A percentile compares a stretch with the other conserved stretches of the same genome.
Evolutionary conservation across 2,797 vertebrate species (phyloP).

Genomic region (Peromyscus eremicus): DNA sequence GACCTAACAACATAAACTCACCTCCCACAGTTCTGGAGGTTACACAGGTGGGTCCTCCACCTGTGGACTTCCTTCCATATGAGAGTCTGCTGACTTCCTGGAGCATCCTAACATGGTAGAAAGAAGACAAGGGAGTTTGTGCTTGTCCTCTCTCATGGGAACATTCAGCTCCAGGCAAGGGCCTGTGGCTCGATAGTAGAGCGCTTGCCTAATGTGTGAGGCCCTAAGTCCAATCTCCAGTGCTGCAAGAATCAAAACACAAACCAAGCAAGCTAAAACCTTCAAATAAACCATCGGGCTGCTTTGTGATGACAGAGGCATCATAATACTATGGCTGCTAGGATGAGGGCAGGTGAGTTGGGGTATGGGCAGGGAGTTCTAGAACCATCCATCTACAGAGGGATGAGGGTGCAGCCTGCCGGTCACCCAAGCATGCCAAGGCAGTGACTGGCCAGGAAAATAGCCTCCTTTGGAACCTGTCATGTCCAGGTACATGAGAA

Average conservation of each 20-base stretch:
- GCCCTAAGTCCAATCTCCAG: background rate
- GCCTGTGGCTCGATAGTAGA: background rate
- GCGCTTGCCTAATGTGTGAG: background rate
- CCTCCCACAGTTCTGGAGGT: too few species aligned
- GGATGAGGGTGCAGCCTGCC: background rate
- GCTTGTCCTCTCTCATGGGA: background rate
- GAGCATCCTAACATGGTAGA: background rate
- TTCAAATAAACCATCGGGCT: background rate
- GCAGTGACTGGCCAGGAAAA: too few species aligned
- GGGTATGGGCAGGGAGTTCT: background rate
- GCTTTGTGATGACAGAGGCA: background rate
- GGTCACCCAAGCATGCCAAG: rapidly evolving
- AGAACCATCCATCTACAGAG: background rate
- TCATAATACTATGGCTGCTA: background rate
- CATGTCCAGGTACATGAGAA: too few species aligned
- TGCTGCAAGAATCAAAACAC: background rate
- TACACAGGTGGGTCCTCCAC: background rate
- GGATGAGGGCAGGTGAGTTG: background rate
- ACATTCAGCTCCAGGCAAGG: too few species aligned
- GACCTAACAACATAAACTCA: background rate
- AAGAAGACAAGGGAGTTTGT: background rate
- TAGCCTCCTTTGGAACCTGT: background rate
- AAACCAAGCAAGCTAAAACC: background rate
- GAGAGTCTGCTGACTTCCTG: background rate
- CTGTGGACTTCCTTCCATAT: background rate